A percentile compares a stretch with the other conserved stretches of the same genome.
Evolutionary conservation across 2,888 invertebrate species (phyloP).

Genomic region (Eupeodes luniger): DNA sequence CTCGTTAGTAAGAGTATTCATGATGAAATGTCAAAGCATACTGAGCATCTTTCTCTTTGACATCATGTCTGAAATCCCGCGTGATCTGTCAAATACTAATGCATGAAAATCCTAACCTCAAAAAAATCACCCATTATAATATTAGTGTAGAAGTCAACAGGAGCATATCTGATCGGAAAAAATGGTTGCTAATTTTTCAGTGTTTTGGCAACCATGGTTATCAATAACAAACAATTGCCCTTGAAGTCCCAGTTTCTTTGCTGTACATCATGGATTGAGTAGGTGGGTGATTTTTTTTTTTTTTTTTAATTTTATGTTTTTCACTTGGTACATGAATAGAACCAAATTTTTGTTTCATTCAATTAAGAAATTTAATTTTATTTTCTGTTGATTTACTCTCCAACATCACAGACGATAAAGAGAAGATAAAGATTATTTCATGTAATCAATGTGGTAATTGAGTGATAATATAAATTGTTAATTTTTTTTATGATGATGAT

Average conservation of each 20-base stretch:
- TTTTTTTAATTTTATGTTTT: neutral
- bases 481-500: neutral
- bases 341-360: constrained; percentile 37
- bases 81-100: too few species aligned
- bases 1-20: too few species aligned
- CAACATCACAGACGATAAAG: neutral
- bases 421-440: constrained; percentile 28
- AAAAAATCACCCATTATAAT: too few species aligned
- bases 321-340: neutral
- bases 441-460: constrained; percentile 46
- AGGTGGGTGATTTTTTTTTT: constrained; percentile 34
- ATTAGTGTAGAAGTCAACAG: too few species aligned
- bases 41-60: too few species aligned
- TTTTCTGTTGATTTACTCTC: constrained; percentile 24
- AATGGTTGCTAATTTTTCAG: neutral
- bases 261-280: neutral
- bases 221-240: constrained; percentile 45
- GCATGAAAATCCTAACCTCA: too few species aligned
- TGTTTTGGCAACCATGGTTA: constrained; percentile 5
- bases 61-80: too few species aligned
- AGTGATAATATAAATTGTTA: constrained; percentile 20
- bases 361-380: constrained; percentile 57
- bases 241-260: constrained; percentile 25
- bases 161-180: neutral
- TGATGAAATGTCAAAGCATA: too few species aligned